Base-by-base conservation (phyloP, 2,113 vertebrate genomes). In the Cyprinodon tularosa region DNA sequence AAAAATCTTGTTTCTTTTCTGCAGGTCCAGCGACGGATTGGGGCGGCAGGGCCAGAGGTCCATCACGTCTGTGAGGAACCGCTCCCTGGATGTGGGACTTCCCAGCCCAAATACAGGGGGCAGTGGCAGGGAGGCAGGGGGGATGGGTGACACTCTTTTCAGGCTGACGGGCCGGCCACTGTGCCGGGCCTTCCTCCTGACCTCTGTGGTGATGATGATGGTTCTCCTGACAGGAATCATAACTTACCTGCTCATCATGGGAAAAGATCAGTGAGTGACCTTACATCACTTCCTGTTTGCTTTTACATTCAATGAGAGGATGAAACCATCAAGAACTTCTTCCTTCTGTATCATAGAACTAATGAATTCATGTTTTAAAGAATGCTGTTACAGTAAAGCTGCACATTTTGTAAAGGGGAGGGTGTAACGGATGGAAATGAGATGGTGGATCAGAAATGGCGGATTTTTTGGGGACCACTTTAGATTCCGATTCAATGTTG, bases 81-180 rank as follows among this genome's bases (percentile, higher is more conserved):
- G 75, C 42, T 86, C 87, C 11, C 84, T 95, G 82, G 90, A 95
- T 0, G 92, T 95, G 50, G 92, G 94, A 3, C 69, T 74, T 6
- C 93, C 94, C 5, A 86, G 70, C 3, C 62, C 77, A 1, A 22
- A 40, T 0, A 4, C 11, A 0, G 4, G 29, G 12, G 42, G 5
- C 3, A 0, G 0, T 6, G 0, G 0, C 3, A 1, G 0, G 4
- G 11, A 47, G 8, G 12, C 3, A 11, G 22, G 42, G 0, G 50
- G 47, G 0, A 0, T 38, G 60, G 59, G 38, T 11, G 62, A 68
- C 0, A 4, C 50, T 7, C 42, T 93, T 72, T 68, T 78, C 50
- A 73, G 82, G 0, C 44, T 94, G 81, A 77, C 81, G 3, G 76
- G 39, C 14, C 69, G 47, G 37, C 89, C 93, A 0, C 37, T 3